Evolutionary conservation across 53 echinoderm and acorn worm species (phyloP), one percentile per base, ranked within the genome.

Genomic region (Echinometra lucunter): DNA sequence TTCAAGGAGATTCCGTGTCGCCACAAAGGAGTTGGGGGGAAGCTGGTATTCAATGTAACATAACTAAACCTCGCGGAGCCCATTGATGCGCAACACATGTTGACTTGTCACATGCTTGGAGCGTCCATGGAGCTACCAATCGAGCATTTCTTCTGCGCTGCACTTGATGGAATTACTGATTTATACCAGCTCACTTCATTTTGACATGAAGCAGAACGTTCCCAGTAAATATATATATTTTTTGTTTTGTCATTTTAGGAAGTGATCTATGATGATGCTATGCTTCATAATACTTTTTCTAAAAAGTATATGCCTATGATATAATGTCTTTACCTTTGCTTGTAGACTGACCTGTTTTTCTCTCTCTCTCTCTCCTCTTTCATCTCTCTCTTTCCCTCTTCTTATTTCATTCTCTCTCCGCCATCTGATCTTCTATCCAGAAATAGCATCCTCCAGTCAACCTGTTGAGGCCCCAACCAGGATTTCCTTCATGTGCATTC

Each of bases 1-100:
- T 32, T 16, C n/a, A 53, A 89, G 35, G 53, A 57, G 57, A 55
- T 89, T 57, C 53, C 32, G 32, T 53, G 57, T 56, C 34, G n/a
- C 89, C 55, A 28, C 1, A 15, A n/a, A 89, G 85, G 25, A 83
- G 53, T 72, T 56, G 57, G 49, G 89, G 25, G 17, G 83, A 44
- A 83, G 83, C 72, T 72, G 83, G 83, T 44, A 83, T 89, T 35
- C 34, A 30, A 23, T 89, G 57, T 57, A 35, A 57, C 35, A 58
- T 57, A 56, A 57, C 35, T 25, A 42, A 89, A 56, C 57, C 13
- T 9, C 9, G 0, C 53, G 53, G 28, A 28, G 89, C 47, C 89
- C 53, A 53, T 57, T 89, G 89, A 89, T 89, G 89, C 57, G 89
- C n/a, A 89, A 89, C 89, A 89, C 57, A 35, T 89, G 89, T 89